Evolutionary conservation across 2,797 vertebrate genomes (phyloP).

Genomic region (Pyrocephalus nanus): DNA sequence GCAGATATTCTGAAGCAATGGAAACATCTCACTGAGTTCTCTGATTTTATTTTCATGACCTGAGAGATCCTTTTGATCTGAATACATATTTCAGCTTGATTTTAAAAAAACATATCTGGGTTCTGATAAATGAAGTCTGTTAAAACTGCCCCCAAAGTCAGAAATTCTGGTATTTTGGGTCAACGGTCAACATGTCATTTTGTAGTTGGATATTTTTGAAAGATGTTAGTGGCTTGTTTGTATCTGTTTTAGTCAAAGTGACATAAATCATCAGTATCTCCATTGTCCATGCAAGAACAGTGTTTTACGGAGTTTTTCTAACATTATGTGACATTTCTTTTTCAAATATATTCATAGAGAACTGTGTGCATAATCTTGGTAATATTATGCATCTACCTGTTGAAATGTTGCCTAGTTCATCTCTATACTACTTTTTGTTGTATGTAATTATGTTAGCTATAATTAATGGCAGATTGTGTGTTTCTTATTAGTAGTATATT

Average conservation of each 20-base stretch:
- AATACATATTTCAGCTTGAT: not conserved
- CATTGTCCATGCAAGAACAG: not conserved
- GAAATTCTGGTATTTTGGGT: not conserved
- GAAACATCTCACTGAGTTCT: not conserved
- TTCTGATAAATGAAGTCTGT: not conserved
- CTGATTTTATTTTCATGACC: not conserved
- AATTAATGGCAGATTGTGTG: not conserved
- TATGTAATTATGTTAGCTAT: not conserved
- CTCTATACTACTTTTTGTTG: not conserved
- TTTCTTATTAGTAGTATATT: not conserved
- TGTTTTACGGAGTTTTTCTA: not conserved
- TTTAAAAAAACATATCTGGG: not conserved
- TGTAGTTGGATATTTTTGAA: not conserved
- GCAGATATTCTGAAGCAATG: not conserved
- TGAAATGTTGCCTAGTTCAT: not conserved
- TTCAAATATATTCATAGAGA: not conserved
- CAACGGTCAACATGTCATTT: not conserved
- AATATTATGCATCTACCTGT: not conserved
- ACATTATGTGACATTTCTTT: not conserved
- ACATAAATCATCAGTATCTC: not conserved
- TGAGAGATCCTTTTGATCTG: not conserved
- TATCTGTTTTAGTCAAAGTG: not conserved
- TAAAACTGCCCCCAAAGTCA: not conserved
- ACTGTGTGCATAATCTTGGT: not conserved
- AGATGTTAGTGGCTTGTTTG: not conserved